A percentile compares a stretch with the other conserved stretches of the same genome.
These are phyloP conservation scores for Diabrotica virgifera DNA, from an alignment of 1,140 invertebrate species.

Conservation along the genomic window DNA sequence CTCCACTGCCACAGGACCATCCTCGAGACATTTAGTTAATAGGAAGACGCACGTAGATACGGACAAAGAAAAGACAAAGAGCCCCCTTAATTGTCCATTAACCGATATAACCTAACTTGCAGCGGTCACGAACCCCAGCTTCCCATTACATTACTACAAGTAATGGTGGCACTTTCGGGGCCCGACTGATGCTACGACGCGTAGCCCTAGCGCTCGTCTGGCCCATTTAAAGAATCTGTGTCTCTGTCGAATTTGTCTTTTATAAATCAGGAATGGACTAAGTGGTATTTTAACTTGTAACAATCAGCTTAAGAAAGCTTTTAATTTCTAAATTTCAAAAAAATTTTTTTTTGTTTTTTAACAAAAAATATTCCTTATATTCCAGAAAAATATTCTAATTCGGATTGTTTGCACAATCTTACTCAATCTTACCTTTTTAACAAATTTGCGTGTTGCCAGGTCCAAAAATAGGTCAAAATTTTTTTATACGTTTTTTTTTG, in stretches of 20 bases:
- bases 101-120: conserved; percentile 14
- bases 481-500: no score
- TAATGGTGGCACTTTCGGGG: conserved; percentile 1
- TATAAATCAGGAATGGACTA: neutral
- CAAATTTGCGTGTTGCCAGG: no score
- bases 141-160: conserved; percentile 8
- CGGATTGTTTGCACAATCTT: no score
- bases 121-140: conserved; percentile 13
- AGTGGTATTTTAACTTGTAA: no score
- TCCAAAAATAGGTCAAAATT: no score
- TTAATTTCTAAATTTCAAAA: no score
- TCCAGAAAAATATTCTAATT: no score
- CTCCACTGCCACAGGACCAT: conserved; percentile 5
- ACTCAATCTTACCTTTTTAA: no score
- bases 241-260: neutral
- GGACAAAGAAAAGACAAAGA: conserved; percentile 13
- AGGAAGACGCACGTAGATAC: conserved; percentile 2
- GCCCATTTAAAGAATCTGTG: conserved; percentile 16
- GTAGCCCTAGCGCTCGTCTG: conserved; percentile 5
- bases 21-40: conserved; percentile 8
- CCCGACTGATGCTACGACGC: no score
- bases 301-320: no score
- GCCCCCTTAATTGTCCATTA: conserved; percentile 14
- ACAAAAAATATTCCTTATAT: no score
- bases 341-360: no score